Percentiles rank a stretch among this genome's conserved stretches.
Evolutionary conservation across 2,797 vertebrate species (phyloP).

Genomic region (Rhincodon typus): DNA sequence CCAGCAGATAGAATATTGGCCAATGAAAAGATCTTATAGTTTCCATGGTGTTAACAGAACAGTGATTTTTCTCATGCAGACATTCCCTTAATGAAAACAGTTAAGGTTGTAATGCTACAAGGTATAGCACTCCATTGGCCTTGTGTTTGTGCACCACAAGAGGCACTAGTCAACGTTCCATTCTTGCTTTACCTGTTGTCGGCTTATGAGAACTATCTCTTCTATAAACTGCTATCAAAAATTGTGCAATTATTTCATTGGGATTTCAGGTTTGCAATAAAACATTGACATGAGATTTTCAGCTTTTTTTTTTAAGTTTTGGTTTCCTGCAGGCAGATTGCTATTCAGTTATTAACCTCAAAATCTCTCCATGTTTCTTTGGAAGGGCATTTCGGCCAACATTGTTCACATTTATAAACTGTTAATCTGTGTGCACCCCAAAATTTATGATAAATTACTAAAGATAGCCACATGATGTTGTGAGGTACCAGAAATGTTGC

Average conservation of each 20-base stretch:
- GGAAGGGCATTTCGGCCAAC: no score
- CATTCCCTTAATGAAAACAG: not conserved
- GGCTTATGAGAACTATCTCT: not conserved
- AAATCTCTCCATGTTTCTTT: not conserved
- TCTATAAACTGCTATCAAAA: not conserved
- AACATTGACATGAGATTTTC: not conserved
- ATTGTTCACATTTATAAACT: not conserved
- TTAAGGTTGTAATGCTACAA: not conserved
- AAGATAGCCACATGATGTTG: not conserved
- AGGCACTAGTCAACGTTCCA: not conserved
- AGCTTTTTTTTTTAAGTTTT: not conserved
- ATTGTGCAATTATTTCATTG: not conserved
- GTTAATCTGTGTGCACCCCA: not conserved
- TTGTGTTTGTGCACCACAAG: not conserved
- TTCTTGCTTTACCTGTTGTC: not conserved
- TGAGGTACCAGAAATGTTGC: not conserved
- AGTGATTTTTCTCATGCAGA: not conserved
- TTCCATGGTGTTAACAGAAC: not conserved
- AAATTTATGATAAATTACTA: not conserved
- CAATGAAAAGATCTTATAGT: not conserved
- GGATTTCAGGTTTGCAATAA: not conserved
- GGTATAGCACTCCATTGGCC: not conserved
- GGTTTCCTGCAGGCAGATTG: not conserved
- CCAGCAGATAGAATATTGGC: not conserved
- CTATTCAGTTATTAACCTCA: not conserved